phyloP scores from a whole-genome alignment of 2,888 invertebrate species.

The Nymphalis urticae region DNA sequence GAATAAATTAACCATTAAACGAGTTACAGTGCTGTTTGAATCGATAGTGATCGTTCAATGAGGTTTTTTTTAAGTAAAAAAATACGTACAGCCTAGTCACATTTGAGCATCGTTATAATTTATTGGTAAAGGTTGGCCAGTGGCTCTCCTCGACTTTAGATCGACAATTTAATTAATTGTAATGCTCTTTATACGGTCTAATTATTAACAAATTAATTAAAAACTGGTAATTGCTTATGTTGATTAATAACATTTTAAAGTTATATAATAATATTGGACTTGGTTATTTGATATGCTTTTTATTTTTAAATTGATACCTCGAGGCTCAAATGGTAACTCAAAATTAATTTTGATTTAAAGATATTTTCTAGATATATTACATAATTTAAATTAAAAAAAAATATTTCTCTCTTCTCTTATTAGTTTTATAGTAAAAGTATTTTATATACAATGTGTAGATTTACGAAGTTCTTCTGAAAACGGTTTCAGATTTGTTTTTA shows the following conservation, averaged over 20 bases:
- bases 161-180: conserved; percentile 12
- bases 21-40: conserved; percentile 27
- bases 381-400: too few species aligned
- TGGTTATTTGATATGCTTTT: not conserved
- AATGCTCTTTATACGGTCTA: conserved; percentile 6
- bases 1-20: conserved; percentile 42
- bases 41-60: conserved; percentile 17
- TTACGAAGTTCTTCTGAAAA: too few species aligned
- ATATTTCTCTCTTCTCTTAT: too few species aligned
- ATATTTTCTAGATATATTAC: too few species aligned
- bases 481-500: too few species aligned
- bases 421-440: too few species aligned
- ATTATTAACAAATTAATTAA: not conserved
- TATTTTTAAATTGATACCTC: too few species aligned
- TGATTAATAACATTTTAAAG: not conserved
- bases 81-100: not conserved
- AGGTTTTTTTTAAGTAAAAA: conserved; percentile 19
- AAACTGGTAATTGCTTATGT: not conserved
- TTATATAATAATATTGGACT: not conserved
- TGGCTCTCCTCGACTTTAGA: conserved; percentile 22
- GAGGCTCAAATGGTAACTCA: too few species aligned
- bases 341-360: too few species aligned
- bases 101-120: conserved; percentile 18
- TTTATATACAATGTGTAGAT: too few species aligned
- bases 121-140: conserved; percentile 17